A percentile compares a stretch with the other conserved stretches of the same genome.
These are phyloP conservation scores for Montipora capricornis DNA, from an alignment of 64 coral and sea anemone genomes.

Conservation along the genomic window DNA sequence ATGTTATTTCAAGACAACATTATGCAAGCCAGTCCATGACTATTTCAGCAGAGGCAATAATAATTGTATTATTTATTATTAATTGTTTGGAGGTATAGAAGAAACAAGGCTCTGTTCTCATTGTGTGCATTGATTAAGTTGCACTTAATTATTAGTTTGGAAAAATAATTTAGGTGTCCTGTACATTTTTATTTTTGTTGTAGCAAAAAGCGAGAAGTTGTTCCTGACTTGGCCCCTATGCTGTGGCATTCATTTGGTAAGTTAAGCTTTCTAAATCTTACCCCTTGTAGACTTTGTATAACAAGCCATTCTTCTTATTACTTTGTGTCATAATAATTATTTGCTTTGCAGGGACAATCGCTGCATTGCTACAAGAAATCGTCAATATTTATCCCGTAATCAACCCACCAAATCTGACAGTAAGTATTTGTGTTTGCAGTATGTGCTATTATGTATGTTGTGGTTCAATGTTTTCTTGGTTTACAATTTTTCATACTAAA, in stretches of 20 bases:
- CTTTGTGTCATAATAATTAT: neutral
- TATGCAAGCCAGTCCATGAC: too few relatives aligned
- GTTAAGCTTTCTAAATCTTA: too few relatives aligned
- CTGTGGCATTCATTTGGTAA: slow-evolving; percentile 99
- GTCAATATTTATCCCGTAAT: slow-evolving; percentile 99
- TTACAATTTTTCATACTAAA: too few relatives aligned
- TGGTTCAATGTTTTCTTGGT: too few relatives aligned
- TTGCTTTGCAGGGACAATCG: slow-evolving; percentile 86
- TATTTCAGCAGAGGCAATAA: too few relatives aligned
- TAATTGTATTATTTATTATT: too few relatives aligned
- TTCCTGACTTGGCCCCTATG: slow-evolving; percentile 98
- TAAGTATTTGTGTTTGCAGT: slow-evolving; percentile 58
- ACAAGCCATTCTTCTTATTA: neutral
- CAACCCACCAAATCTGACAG: slow-evolving; percentile 99
- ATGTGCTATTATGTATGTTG: neutral
- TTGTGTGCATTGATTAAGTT: neutral
- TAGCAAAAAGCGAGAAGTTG: slow-evolving; percentile 99
- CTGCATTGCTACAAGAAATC: slow-evolving; percentile 98
- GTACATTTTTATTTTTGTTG: neutral
- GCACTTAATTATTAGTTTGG: neutral
- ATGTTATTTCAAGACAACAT: too few relatives aligned
- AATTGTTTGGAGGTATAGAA: too few relatives aligned
- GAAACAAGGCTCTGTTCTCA: too few relatives aligned
- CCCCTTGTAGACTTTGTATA: neutral
- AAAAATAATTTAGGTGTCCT: neutral